Conservation (phyloP, 2,888 invertebrate species). For the Cephus pulcher region DNA sequence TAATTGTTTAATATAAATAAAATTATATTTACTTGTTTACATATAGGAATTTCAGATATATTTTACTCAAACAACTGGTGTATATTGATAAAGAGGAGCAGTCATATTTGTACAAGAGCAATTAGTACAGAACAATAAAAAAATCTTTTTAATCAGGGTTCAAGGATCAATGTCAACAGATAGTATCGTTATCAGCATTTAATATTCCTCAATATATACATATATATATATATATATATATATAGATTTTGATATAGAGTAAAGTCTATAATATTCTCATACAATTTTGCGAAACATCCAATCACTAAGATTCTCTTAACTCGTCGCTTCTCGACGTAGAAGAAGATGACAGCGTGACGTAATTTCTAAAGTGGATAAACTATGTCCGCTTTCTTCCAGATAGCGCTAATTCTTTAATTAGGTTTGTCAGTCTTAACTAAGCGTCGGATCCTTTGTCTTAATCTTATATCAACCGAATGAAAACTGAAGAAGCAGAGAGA, state of each 20-base stretch:
- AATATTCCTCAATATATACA: background rate
- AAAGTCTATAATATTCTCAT: background rate
- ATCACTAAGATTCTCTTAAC: background rate
- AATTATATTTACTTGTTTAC: background rate
- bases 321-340: background rate
- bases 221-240: too few species aligned
- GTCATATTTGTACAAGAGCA: background rate
- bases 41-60: background rate
- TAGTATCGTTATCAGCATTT: background rate
- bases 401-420: constrained; percentile 35
- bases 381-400: constrained; percentile 29
- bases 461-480: background rate
- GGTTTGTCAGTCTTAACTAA: constrained; percentile 15
- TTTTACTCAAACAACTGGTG: background rate
- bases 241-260: background rate
- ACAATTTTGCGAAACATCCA: background rate
- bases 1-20: background rate
- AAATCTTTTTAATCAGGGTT: background rate
- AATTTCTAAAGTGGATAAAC: constrained; percentile 44
- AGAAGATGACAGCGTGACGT: constrained; percentile 28
- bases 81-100: background rate
- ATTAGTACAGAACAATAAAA: background rate
- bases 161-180: background rate
- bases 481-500: background rate
- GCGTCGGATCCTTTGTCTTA: background rate